These are phyloP conservation scores for Nyctibius grandis DNA, from an alignment of 2,797 vertebrate species.

Conservation along the genomic window DNA sequence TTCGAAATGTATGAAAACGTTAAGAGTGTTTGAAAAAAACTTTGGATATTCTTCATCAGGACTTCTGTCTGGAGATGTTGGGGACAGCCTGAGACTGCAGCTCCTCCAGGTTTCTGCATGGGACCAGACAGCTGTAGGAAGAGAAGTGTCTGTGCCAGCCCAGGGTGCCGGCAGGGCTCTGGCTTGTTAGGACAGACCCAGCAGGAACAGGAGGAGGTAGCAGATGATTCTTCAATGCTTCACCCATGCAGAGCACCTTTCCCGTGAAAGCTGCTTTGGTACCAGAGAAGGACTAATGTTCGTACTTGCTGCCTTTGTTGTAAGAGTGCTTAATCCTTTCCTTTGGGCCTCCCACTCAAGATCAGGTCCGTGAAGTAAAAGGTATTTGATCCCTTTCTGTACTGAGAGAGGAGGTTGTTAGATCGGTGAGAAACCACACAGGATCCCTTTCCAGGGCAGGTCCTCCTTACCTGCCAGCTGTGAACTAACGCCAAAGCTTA, in stretches of 20 bases:
- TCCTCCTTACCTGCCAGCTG: neutral
- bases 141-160: neutral
- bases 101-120: neutral
- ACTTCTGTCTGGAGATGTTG: neutral
- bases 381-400: neutral
- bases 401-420: neutral
- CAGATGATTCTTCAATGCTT: neutral
- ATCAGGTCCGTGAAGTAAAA: neutral
- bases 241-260: neutral
- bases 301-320: neutral
- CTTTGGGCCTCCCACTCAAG: neutral
- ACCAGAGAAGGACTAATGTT: neutral
- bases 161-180: neutral
- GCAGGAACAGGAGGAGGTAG: neutral
- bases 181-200: rapidly evolving
- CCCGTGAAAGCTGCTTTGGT: neutral
- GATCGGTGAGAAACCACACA: neutral
- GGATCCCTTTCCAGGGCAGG: neutral
- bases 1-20: neutral
- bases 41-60: rapidly evolving
- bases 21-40: neutral
- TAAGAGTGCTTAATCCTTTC: neutral
- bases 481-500: neutral
- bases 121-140: neutral
- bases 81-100: neutral